Base-by-base conservation (phyloP, 2,888 invertebrate genomes). In the Drosophila tripunctata region DNA sequence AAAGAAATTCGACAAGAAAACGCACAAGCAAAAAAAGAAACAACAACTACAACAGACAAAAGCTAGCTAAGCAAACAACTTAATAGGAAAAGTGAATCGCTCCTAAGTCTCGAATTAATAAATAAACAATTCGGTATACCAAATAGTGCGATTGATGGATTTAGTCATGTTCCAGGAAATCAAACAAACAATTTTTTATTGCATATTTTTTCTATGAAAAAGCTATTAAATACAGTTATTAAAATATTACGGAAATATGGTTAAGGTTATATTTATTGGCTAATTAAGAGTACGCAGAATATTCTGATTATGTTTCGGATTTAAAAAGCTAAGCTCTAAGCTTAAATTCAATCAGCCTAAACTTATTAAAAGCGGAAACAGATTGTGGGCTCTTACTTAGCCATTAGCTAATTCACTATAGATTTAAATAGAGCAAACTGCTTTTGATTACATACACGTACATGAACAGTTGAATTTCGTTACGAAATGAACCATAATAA, bases 181-280 rank as follows among this genome's bases (percentile, higher is more conserved):
- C 35, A 17, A 56, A 48, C 44, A 35, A 50, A 57, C 35, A 64
- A 47, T 66, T 57, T 64, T 66, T 48, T 62, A 76, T 38, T 70
- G 15, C 6, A 31, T 84, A 84, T 80, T 80, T 80, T 80, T 80
- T 80, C 85, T 80, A 75, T 80, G 80, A 85, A 85, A 85, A 85
- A 82, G 74, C 67, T 73, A 54, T 57, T n/a, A 63, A 50, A 38
- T 55, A 57, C 31, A 48, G 21, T 31, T 58, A 67, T 64, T 40
- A 40, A 55, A 56, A 38, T 44, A 19, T 40, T 56, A 33, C 10
- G 24, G 30, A 50, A 38, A 52, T 44, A 52, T 52, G 51, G 54
- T 38, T 15, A 35, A 45, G 33, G 21, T 22, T 54, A 33, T 44
- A 33, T 52, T 38, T 17, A 44, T 58, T 19, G 40, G 48, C 48